These are phyloP conservation scores for Cydia pomonella DNA, from an alignment of 1,140 invertebrate species.

Conservation along the genomic window DNA sequence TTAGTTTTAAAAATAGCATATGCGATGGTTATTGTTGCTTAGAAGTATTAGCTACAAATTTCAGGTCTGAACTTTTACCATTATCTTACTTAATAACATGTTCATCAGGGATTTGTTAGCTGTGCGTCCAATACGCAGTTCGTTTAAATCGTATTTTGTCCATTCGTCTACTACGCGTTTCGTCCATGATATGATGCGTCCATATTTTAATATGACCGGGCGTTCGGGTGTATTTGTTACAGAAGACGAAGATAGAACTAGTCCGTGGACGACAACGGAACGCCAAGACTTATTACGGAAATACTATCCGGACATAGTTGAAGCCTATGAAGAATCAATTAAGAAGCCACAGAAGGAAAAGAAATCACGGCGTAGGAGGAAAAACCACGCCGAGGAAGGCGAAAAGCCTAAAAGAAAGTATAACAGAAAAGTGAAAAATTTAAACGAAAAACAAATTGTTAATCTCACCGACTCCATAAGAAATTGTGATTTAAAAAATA, in stretches of 20 bases:
- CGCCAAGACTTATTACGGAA: slow-evolving; percentile 82
- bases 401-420: slow-evolving; percentile 77
- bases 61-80: no score
- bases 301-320: slow-evolving; percentile 85
- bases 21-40: no score
- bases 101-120: no score
- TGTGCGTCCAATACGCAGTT: no score
- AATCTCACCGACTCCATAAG: slow-evolving; percentile 57
- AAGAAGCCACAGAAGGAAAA: slow-evolving; percentile 80
- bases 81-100: no score
- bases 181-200: no score
- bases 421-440: slow-evolving; percentile 63
- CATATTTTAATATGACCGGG: no score
- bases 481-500: slow-evolving; percentile 50
- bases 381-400: slow-evolving; percentile 60
- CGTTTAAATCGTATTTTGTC: no score
- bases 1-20: no score
- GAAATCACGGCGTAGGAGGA: slow-evolving; percentile 74
- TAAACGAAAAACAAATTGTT: slow-evolving; percentile 41
- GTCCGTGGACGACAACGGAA: slow-evolving; percentile 85
- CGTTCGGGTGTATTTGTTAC: slow-evolving; percentile 40
- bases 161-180: no score
- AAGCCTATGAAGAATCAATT: slow-evolving; percentile 78
- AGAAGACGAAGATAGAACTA: slow-evolving; percentile 75
- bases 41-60: no score